Conservation (phyloP, 1,140 invertebrate genomes). For the Tetragnatha versicolor region DNA sequence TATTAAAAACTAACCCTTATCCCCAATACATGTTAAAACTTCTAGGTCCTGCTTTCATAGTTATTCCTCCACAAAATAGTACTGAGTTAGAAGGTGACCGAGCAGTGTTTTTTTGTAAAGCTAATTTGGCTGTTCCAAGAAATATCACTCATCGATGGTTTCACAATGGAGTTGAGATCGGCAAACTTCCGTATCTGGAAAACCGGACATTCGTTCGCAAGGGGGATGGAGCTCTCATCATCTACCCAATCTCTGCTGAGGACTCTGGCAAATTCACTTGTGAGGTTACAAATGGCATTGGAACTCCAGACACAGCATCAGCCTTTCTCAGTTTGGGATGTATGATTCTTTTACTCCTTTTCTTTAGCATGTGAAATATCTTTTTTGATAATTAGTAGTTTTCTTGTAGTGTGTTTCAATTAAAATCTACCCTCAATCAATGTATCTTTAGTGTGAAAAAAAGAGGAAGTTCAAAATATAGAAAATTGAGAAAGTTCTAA, state of each 20-base stretch:
- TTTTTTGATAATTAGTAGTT: too few species aligned
- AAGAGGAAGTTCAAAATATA: too few species aligned
- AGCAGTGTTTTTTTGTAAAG: conserved; percentile 91
- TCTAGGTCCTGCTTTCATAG: conserved; percentile 82
- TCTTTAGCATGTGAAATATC: too few species aligned
- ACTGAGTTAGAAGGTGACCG: conserved; percentile 93
- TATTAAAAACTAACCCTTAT: too few species aligned
- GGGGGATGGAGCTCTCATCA: conserved; percentile 86
- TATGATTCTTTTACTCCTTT: too few species aligned
- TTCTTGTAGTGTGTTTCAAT: too few species aligned
- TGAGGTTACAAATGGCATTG: conserved; percentile 95
- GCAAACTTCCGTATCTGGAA: conserved; percentile 72
- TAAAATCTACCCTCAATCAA: too few species aligned
- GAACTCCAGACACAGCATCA: conserved; percentile 89
- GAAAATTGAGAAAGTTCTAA: not conserved
- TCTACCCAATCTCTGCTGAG: conserved; percentile 88
- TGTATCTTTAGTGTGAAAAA: too few species aligned
- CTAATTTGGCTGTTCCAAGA: conserved; percentile 92
- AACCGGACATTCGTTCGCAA: conserved; percentile 80
- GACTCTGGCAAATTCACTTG: conserved; percentile 94
- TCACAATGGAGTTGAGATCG: conserved; percentile 58
- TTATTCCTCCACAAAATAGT: conserved; percentile 88
- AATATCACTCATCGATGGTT: conserved; percentile 85
- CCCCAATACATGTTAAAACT: too few species aligned
- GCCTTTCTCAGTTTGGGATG: conserved; percentile 97